These are phyloP conservation scores for Dascyllus trimaculatus DNA, from an alignment of 2,113 vertebrate species.

Conservation along the genomic window DNA sequence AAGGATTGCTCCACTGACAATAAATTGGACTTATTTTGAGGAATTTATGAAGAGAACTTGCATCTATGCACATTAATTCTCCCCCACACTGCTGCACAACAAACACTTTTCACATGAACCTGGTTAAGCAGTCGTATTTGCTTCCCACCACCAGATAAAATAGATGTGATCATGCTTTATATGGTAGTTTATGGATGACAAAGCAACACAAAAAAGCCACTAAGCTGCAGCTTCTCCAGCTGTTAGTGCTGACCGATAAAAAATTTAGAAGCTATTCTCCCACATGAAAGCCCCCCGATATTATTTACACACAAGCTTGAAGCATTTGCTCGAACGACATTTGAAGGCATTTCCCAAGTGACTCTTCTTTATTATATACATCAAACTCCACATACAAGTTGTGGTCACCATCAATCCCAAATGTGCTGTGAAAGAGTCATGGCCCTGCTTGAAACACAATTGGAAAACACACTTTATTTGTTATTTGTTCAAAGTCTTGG, in stretches of 20 bases:
- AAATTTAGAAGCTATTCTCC: conserved; percentile 41
- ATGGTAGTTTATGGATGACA: conserved; percentile 52
- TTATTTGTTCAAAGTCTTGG: conserved; percentile 30
- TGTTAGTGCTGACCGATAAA: conserved; percentile 50
- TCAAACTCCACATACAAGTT: conserved; percentile 36
- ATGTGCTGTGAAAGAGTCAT: conserved; percentile 28
- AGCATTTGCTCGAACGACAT: conserved; percentile 39
- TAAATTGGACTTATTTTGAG: neutral
- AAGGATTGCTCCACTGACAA: neutral
- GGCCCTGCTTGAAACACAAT: conserved; percentile 28
- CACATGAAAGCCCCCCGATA: conserved; percentile 36
- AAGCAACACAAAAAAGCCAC: conserved; percentile 47
- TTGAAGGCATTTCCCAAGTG: conserved; percentile 40
- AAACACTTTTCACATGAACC: neutral
- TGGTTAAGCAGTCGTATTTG: neutral
- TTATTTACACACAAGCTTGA: conserved; percentile 54
- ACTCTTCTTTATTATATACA: conserved; percentile 45
- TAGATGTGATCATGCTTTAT: conserved; percentile 27
- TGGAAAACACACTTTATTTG: conserved; percentile 43
- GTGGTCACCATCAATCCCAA: conserved; percentile 30
- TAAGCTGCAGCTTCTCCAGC: conserved; percentile 57
- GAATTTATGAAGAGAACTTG: conserved; percentile 2
- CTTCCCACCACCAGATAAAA: conserved; percentile 34
- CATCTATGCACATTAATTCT: neutral
- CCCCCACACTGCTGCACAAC: neutral